phyloP scores from a whole-genome alignment of 2,888 invertebrate genomes.

The Cotesia congregata region DNA sequence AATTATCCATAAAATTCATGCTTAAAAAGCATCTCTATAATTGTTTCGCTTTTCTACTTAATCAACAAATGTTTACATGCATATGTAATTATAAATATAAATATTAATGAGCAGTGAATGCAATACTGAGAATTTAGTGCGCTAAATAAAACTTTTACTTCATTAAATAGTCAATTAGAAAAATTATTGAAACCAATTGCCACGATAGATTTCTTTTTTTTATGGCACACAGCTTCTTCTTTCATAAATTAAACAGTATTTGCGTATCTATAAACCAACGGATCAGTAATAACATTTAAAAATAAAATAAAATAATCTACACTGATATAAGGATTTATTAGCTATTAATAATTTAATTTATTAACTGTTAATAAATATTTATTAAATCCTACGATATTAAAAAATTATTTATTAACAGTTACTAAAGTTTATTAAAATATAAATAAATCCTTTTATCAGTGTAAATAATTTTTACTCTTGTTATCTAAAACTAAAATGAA shows the following conservation, averaged over 20 bases:
- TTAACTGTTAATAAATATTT: too few species aligned
- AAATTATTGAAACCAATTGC: slow-evolving; percentile 33
- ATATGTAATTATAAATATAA: slow-evolving; percentile 13
- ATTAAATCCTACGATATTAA: too few species aligned
- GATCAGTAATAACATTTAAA: not conserved
- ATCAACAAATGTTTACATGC: not conserved
- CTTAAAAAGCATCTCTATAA: not conserved
- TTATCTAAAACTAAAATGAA: too few species aligned
- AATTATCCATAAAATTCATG: not conserved
- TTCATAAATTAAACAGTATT: slow-evolving; percentile 25
- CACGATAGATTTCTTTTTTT: slow-evolving; percentile 25
- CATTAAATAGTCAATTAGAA: slow-evolving; percentile 11
- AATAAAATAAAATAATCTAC: too few species aligned
- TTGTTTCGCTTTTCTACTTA: not conserved
- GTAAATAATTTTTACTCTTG: too few species aligned
- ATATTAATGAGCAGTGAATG: slow-evolving; percentile 31
- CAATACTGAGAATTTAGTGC: slow-evolving; percentile 41
- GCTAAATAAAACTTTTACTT: slow-evolving; percentile 16
- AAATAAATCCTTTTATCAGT: too few species aligned
- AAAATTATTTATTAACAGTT: too few species aligned
- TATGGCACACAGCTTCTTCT: slow-evolving; percentile 51
- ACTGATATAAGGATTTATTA: too few species aligned
- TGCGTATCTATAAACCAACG: not conserved
- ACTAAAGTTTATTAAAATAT: too few species aligned
- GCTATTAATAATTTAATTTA: too few species aligned